Conservation (phyloP, 2,797 vertebrate species). For the Pipistrellus nathusii region DNA sequence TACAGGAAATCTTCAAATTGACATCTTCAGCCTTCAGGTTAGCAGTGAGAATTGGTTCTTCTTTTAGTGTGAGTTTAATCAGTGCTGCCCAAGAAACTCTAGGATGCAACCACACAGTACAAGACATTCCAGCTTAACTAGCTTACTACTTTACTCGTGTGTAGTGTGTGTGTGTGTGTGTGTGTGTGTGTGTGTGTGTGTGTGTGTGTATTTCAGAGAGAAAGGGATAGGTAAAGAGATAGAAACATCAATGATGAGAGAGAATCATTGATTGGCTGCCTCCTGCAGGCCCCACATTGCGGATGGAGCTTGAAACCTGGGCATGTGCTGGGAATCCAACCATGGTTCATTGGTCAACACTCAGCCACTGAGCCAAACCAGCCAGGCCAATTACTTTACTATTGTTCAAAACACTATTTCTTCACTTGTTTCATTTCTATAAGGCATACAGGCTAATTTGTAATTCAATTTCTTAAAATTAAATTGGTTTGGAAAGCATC, state of each 20-base stretch:
- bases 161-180: too few relatives aligned
- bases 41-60: slow-evolving; percentile 76
- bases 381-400: slow-evolving; percentile 17
- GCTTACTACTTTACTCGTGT: neutral
- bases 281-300: too few relatives aligned
- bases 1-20: slow-evolving; percentile 82
- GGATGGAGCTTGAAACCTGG: too few relatives aligned
- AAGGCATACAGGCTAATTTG: neutral
- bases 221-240: too few relatives aligned
- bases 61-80: slow-evolving; percentile 83
- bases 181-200: too few relatives aligned
- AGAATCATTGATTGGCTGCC: too few relatives aligned
- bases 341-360: too few relatives aligned
- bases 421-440: slow-evolving; percentile 64
- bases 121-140: slow-evolving; percentile 77
- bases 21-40: slow-evolving; percentile 81
- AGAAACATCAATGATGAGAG: too few relatives aligned
- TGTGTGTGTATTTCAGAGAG: too few relatives aligned
- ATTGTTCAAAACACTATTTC: slow-evolving; percentile 60
- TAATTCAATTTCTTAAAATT: slow-evolving; percentile 57
- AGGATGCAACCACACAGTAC: slow-evolving; percentile 64
- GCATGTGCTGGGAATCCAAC: too few relatives aligned
- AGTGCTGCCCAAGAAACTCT: slow-evolving; percentile 79
- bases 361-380: too few relatives aligned
- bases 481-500: slow-evolving; percentile 64